phyloP scores from a whole-genome alignment of 2,113 vertebrate species.

The Physeter macrocephalus region DNA sequence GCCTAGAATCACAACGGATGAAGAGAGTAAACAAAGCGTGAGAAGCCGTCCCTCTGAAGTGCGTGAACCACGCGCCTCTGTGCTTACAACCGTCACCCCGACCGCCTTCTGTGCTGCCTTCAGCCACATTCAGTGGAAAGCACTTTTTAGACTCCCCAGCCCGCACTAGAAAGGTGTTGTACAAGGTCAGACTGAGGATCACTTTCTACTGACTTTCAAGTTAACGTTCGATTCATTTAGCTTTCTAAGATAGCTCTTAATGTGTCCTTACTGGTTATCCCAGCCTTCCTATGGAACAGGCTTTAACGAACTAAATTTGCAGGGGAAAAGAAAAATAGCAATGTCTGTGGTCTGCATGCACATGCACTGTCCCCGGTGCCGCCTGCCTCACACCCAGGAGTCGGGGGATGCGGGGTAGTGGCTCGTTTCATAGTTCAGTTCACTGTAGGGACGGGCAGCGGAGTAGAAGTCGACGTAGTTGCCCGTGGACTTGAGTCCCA shows the following conservation, averaged over 20 bases:
- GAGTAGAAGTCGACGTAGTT: constrained; percentile 99
- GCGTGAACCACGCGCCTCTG: constrained; percentile 84
- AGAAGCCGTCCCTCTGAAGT: constrained; percentile 88
- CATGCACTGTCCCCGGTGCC: constrained; percentile 91
- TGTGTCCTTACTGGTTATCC: constrained; percentile 79
- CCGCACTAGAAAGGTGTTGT: constrained; percentile 71
- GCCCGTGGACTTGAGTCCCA: constrained; percentile 99
- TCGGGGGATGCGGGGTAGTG: constrained; percentile 99
- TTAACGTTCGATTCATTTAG: constrained; percentile 72
- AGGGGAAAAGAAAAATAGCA: constrained; percentile 81
- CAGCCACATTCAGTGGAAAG: constrained; percentile 74
- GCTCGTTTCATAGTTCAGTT: constrained; percentile 99
- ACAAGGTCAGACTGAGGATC: constrained; percentile 59
- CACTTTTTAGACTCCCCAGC: constrained; percentile 70
- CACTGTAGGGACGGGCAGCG: constrained; percentile 97
- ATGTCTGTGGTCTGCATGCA: constrained; percentile 95
- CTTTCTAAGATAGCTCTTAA: constrained; percentile 77
- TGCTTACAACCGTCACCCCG: constrained; percentile 79
- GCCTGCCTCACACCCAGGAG: constrained; percentile 94
- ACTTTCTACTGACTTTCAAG: constrained; percentile 73
- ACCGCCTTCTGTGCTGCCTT: constrained; percentile 72
- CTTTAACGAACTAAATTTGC: constrained; percentile 89
- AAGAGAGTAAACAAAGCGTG: constrained; percentile 87
- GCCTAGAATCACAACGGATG: constrained; percentile 89
- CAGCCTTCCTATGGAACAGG: constrained; percentile 87